Evolutionary conservation across 1,140 invertebrate genomes (phyloP).

Genomic region (Dolichoris vasculosae): DNA sequence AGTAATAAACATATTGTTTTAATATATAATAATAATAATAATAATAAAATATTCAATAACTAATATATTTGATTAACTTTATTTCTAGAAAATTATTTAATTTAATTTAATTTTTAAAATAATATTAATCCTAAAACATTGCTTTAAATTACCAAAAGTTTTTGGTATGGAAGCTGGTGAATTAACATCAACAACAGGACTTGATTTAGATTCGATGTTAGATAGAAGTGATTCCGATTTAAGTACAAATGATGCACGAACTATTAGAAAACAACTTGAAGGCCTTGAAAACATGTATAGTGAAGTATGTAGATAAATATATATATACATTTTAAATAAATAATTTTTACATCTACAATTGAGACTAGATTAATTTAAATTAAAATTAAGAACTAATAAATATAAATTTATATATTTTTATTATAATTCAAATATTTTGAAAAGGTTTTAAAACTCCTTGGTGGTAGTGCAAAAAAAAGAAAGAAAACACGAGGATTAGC

Average conservation of each 20-base stretch:
- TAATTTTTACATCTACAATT: neutral
- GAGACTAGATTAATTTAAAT: neutral
- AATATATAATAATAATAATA: too few species aligned
- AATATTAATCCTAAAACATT: neutral
- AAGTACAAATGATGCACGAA: constrained; percentile 84
- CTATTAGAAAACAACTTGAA: constrained; percentile 88
- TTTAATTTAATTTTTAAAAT: neutral
- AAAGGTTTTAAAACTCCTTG: constrained; percentile 86
- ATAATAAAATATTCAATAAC: too few species aligned
- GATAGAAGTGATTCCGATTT: constrained; percentile 85
- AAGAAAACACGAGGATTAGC: constrained; percentile 73
- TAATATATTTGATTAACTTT: neutral
- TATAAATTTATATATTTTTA: too few species aligned
- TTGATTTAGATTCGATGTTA: constrained; percentile 88
- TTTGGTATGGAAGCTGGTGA: constrained; percentile 78
- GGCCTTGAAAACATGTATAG: constrained; percentile 93
- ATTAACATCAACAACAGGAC: constrained; percentile 83
- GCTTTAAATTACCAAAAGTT: neutral
- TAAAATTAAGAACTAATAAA: neutral
- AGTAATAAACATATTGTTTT: too few species aligned
- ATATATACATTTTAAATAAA: neutral
- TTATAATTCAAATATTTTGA: neutral
- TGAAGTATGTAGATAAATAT: constrained; percentile 69
- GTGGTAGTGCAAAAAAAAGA: constrained; percentile 80
- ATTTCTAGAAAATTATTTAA: neutral